A percentile compares a stretch with the other conserved stretches of the same genome.
phyloP scores from a whole-genome alignment of 2,113 vertebrate species.

The Oriolus oriolus region DNA sequence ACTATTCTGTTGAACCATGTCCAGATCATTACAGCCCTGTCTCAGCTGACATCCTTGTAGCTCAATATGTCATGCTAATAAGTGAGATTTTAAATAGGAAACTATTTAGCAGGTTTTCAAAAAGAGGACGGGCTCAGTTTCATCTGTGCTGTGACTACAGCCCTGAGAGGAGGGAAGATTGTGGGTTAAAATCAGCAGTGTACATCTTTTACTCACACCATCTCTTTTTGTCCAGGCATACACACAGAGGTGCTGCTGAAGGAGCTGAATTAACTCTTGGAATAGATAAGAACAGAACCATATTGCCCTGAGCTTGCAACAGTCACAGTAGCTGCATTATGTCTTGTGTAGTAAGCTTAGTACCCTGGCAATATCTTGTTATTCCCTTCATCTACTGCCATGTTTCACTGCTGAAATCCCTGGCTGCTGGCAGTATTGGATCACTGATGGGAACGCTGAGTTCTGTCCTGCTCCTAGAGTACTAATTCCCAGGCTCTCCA shows the following conservation, averaged over 20 bases:
- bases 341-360: not conserved
- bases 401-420: not conserved
- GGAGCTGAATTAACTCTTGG: not conserved
- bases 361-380: not conserved
- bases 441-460: not conserved
- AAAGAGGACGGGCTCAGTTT: not conserved
- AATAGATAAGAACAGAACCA: not conserved
- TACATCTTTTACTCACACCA: not conserved
- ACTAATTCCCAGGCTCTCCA: not conserved
- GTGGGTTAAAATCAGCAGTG: not conserved
- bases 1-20: not conserved
- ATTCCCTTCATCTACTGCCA: not conserved
- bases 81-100: constrained; percentile 4
- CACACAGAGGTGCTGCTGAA: not conserved
- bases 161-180: not conserved
- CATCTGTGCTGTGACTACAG: not conserved
- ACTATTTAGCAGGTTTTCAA: not conserved
- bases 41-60: constrained; percentile 28
- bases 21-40: not conserved
- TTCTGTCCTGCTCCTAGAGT: not conserved
- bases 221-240: not conserved
- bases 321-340: not conserved
- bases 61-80: not conserved
- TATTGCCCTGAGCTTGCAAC: not conserved
- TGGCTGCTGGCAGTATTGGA: not conserved